Conservation (phyloP, 2,888 invertebrate genomes). For the Dascillus cervinus region DNA sequence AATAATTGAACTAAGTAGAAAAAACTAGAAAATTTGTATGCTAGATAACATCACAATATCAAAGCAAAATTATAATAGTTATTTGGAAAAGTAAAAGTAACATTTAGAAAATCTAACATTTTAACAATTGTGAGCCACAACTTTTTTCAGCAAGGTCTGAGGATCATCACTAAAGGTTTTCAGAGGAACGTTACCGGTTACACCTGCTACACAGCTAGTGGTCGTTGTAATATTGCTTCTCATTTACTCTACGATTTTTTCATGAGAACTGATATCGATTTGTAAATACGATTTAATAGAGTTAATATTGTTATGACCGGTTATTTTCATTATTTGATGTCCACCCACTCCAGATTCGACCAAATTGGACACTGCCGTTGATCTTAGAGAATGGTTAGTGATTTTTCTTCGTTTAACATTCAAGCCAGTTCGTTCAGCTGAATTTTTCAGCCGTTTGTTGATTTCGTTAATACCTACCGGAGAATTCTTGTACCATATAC, state of each 20-base stretch:
- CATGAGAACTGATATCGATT: conserved; percentile 1
- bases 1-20: too few species aligned
- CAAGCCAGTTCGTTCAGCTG: conserved; percentile 1
- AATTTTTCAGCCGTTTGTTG: not conserved
- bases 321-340: not conserved
- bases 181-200: conserved; percentile 1
- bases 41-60: too few species aligned
- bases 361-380: conserved; percentile 1
- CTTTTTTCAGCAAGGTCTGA: not conserved
- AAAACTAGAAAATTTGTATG: too few species aligned
- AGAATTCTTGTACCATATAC: conserved; percentile 3
- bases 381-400: not conserved
- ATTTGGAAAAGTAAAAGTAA: conserved; percentile 1
- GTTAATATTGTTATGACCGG: conserved; percentile 1
- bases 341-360: not conserved
- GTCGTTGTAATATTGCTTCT: conserved; percentile 1
- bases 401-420: conserved; percentile 2
- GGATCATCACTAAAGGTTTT: conserved; percentile 1
- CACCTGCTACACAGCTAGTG: conserved; percentile 1
- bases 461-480: too few species aligned
- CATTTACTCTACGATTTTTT: conserved; percentile 2
- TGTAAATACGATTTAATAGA: too few species aligned
- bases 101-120: conserved; percentile 3
- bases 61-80: too few species aligned
- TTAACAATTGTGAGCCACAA: not conserved